A percentile compares a stretch with the other conserved stretches of the same genome.
These are phyloP conservation scores for Caloenas nicobarica DNA, from an alignment of 2,113 vertebrate genomes.

Conservation along the genomic window DNA sequence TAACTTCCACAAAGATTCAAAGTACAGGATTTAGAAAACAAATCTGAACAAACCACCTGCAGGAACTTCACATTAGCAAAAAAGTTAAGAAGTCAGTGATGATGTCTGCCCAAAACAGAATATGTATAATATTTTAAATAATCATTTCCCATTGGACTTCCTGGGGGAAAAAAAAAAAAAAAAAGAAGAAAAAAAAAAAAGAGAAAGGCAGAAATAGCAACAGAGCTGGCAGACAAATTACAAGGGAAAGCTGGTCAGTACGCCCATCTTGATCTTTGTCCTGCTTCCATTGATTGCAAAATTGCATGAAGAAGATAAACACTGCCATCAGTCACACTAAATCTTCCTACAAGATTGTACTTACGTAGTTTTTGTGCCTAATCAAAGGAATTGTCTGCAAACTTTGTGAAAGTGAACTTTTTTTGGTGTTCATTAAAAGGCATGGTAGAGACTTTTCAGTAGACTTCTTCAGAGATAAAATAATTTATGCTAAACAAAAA, in stretches of 20 bases:
- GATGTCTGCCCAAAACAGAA: neutral
- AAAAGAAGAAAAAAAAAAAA: neutral
- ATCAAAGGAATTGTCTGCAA: neutral
- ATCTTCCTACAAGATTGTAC: neutral
- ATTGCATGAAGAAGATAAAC: neutral
- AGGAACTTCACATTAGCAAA: neutral
- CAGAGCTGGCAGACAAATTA: neutral
- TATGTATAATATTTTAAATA: neutral
- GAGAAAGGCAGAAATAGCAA: neutral
- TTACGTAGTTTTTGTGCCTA: neutral
- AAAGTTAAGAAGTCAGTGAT: neutral
- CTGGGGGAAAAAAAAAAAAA: neutral
- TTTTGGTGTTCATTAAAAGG: neutral
- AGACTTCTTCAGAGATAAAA: constrained; percentile 26
- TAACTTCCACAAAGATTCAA: neutral
- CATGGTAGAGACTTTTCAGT: neutral
- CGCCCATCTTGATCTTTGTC: neutral
- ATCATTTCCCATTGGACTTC: neutral
- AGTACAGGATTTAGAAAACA: neutral
- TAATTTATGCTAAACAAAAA: constrained; percentile 22
- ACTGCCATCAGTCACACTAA: neutral
- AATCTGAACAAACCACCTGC: neutral
- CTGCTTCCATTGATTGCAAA: neutral
- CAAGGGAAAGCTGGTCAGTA: neutral
- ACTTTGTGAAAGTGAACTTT: neutral